Evolutionary conservation across 2,888 invertebrate genomes (phyloP).

Genomic region (Dione vanillae): DNA sequence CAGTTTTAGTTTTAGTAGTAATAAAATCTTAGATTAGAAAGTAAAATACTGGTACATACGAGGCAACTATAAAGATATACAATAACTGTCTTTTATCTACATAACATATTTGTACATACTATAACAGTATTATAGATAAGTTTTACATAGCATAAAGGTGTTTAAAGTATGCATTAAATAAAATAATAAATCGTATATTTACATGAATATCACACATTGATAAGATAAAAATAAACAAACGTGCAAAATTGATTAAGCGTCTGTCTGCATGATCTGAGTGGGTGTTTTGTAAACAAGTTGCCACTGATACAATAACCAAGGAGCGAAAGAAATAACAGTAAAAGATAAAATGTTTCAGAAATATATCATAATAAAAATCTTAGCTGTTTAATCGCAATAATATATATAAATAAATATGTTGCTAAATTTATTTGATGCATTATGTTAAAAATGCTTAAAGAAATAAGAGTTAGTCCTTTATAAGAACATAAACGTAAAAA

Average conservation of each 20-base stretch:
- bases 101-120: neutral
- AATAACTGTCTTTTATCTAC: neutral
- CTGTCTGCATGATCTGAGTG: slow-evolving; percentile 43
- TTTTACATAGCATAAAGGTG: neutral
- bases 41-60: neutral
- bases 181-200: slow-evolving; percentile 38
- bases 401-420: neutral
- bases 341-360: neutral
- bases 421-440: no score
- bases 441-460: no score
- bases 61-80: neutral
- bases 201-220: slow-evolving; percentile 26
- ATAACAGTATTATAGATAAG: no score
- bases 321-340: neutral
- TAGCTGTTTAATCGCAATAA: neutral
- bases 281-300: slow-evolving; percentile 37
- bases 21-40: neutral
- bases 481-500: no score
- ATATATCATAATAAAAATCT: neutral
- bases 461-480: no score
- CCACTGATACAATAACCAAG: slow-evolving; percentile 9
- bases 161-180: slow-evolving; percentile 8
- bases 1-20: neutral
- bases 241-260: slow-evolving; percentile 43
- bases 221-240: slow-evolving; percentile 39